A percentile compares a stretch with the other conserved stretches of the same genome.
Evolutionary conservation across 2,113 vertebrate species (phyloP).

Genomic region (Thryonomys swinderianus): DNA sequence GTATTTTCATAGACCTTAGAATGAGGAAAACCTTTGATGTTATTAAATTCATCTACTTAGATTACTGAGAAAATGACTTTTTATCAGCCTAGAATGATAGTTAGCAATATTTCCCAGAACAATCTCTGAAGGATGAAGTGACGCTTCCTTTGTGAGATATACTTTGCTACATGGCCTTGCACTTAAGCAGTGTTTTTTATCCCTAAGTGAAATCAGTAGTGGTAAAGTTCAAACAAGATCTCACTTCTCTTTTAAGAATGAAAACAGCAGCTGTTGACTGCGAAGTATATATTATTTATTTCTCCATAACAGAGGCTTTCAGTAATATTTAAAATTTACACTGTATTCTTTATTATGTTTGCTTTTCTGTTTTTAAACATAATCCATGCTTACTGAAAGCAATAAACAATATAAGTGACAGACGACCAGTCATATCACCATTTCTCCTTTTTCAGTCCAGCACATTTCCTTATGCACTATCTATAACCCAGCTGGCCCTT

Average conservation of each 20-base stretch:
- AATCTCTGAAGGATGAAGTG: neutral
- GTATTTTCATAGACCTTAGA: constrained; percentile 31
- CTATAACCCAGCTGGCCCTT: rapidly evolving
- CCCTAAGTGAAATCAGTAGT: constrained; percentile 7
- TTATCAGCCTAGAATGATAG: neutral
- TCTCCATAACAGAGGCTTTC: neutral
- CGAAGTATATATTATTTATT: constrained; percentile 34
- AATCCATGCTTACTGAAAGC: neutral
- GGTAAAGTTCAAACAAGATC: constrained; percentile 1
- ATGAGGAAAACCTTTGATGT: neutral
- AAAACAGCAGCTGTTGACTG: constrained; percentile 38
- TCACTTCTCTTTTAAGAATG: constrained; percentile 40
- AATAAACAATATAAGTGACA: neutral
- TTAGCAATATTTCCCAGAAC: neutral
- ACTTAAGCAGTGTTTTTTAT: constrained; percentile 37
- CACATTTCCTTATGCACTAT: neutral
- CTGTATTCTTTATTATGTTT: neutral
- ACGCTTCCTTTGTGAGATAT: neutral
- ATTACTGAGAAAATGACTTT: constrained; percentile 18
- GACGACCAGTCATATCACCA: neutral
- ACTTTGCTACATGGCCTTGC: neutral
- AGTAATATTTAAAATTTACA: constrained; percentile 3
- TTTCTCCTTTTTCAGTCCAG: neutral
- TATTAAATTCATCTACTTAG: neutral
- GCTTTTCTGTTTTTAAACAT: neutral